Evolutionary conservation across 2,888 invertebrate species (phyloP).

Genomic region (Cerastis rubricosa): DNA sequence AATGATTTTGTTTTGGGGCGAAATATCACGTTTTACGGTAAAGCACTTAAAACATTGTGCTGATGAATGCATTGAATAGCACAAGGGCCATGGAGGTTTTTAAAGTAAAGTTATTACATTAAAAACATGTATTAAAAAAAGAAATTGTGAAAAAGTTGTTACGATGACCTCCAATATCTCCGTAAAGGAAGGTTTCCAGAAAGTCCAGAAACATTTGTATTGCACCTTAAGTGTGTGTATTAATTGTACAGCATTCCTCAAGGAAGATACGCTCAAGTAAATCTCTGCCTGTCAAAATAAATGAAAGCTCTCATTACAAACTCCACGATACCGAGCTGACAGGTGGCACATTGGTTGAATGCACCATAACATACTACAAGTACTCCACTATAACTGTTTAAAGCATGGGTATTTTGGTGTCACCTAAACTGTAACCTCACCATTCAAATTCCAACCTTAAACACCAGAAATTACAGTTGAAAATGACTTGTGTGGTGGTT

Average conservation of each 20-base stretch:
- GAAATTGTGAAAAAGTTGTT: too few species aligned
- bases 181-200: too few species aligned
- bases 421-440: slow-evolving; percentile 21
- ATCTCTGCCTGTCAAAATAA: slow-evolving; percentile 30
- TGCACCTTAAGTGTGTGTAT: slow-evolving; percentile 8
- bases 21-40: too few species aligned
- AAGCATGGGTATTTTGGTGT: slow-evolving; percentile 56
- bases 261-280: slow-evolving; percentile 25
- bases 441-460: slow-evolving; percentile 31
- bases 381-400: slow-evolving; percentile 67
- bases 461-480: slow-evolving; percentile 54
- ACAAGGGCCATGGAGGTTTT: too few species aligned
- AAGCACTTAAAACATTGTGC: too few species aligned
- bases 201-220: too few species aligned
- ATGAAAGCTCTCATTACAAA: slow-evolving; percentile 39
- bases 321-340: slow-evolving; percentile 31
- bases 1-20: too few species aligned
- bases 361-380: slow-evolving; percentile 43
- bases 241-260: slow-evolving; percentile 18
- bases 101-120: too few species aligned
- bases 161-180: too few species aligned
- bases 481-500: slow-evolving; percentile 43
- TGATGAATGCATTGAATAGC: too few species aligned
- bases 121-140: too few species aligned
- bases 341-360: slow-evolving; percentile 58